These are phyloP conservation scores for Horisme vitalbata DNA, from an alignment of 2,888 invertebrate genomes.

Conservation along the genomic window DNA sequence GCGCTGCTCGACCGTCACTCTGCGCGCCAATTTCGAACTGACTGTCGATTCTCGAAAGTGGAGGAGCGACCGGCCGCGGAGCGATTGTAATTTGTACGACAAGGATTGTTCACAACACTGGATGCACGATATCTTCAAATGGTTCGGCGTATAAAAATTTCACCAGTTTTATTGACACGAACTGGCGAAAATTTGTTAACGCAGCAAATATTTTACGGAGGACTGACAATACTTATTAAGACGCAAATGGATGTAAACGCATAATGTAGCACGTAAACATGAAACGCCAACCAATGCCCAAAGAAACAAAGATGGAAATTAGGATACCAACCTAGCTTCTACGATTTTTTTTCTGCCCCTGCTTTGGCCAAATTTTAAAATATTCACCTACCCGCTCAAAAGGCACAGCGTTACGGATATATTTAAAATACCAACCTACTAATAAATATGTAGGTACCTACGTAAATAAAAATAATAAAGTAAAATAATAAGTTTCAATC, in stretches of 20 bases:
- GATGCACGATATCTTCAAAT: conserved; percentile 38
- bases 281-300: too few relatives aligned
- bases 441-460: background rate
- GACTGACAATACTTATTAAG: background rate
- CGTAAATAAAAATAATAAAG: too few relatives aligned
- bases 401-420: too few relatives aligned
- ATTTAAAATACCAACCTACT: background rate
- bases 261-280: conserved; percentile 7
- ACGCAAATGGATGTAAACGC: background rate
- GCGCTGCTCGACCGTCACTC: conserved; percentile 49
- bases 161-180: conserved; percentile 38
- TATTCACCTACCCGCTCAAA: too few relatives aligned
- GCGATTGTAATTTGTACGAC: conserved; percentile 24
- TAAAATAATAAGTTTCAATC: too few relatives aligned
- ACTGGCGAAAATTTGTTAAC: conserved; percentile 28
- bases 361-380: too few relatives aligned
- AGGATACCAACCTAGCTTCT: too few relatives aligned
- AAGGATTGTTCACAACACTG: conserved; percentile 27
- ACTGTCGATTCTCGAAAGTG: too few relatives aligned
- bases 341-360: too few relatives aligned
- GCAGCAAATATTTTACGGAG: conserved; percentile 28
- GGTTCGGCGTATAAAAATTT: conserved; percentile 32
- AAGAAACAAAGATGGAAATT: too few relatives aligned
- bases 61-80: conserved; percentile 24
- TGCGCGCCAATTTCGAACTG: conserved; percentile 78